Evolutionary conservation across 1,140 invertebrate species (phyloP).

Genomic region (Plectrocnemia conspersa): DNA sequence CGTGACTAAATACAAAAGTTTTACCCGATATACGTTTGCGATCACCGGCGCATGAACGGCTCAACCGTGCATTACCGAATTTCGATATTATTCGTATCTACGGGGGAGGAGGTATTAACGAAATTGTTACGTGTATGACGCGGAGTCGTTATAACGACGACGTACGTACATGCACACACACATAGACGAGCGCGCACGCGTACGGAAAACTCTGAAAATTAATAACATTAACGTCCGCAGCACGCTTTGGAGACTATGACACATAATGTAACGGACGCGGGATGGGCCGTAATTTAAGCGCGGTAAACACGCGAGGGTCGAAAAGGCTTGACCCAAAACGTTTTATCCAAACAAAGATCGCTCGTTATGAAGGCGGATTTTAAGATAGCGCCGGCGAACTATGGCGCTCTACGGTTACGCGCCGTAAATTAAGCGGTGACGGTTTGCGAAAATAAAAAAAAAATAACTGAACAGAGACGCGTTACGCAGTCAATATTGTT

Average conservation of each 20-base stretch:
- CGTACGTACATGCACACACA: too few species aligned
- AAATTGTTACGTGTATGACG: background rate
- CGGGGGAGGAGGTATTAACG: too few species aligned
- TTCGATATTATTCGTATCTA: too few species aligned
- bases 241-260: background rate
- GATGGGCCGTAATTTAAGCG: conserved; percentile 4
- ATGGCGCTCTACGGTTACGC: conserved; percentile 15
- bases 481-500: background rate
- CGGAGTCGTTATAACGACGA: too few species aligned
- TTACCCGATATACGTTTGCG: too few species aligned
- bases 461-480: background rate
- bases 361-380: too few species aligned
- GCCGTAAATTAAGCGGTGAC: background rate
- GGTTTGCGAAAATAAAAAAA: background rate
- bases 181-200: too few species aligned
- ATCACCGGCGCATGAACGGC: too few species aligned
- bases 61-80: too few species aligned
- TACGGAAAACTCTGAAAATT: background rate
- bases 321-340: background rate
- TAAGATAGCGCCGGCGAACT: background rate
- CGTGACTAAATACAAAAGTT: too few species aligned
- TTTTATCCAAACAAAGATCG: background rate
- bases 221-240: background rate
- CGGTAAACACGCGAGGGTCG: conserved; percentile 1
- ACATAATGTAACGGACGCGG: background rate